Evolutionary conservation across 2,888 invertebrate genomes (phyloP), one percentile per base, ranked within the genome.

Genomic region (Sericinus montela): DNA sequence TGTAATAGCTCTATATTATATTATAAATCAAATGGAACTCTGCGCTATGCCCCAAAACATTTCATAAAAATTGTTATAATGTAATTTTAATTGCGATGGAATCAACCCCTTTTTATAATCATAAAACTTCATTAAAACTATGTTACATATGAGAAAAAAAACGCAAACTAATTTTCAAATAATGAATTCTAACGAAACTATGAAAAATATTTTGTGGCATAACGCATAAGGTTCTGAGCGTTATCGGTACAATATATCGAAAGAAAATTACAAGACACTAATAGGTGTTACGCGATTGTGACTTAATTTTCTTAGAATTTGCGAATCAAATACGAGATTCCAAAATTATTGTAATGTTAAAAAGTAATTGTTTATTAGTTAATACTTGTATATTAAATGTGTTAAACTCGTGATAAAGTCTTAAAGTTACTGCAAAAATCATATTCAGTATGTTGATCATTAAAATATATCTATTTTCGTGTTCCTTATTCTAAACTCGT

Each of bases 401-500:
- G 79, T 81, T 81, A 75, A 73, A 81, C 71, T 80, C 81, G 80
- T 82, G 82, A 80, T 83, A 82, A 75, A 73, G 60, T 69, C 69
- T 63, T 61, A 64, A 72, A 69, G 74, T 79, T 75, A 79, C 65
- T 68, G 72, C 69, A 67, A 72, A 63, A 63, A 69, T 72, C 72
- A 67, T 74, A 72, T 62, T 61, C 62, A 61, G 55, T 58, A 58
- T 19, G 68, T 64, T 72, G 60, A 61, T 69, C 63, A 62, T 62
- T 69, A 70, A 63, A 59, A 63, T 62, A 45, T 65, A 60, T 60
- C 56, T 69, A 66, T 70, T 69, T 66, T 65, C 58, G 53, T 64
- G 67, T 60, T 57, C 62, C 59, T 57, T 65, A 54, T 65, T 61
- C 56, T 58, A 57, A 41, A 32, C 19, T 19, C 19, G 19, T 19